phyloP scores from a whole-genome alignment of 2,888 invertebrate species.

The Limenitis camilla region DNA sequence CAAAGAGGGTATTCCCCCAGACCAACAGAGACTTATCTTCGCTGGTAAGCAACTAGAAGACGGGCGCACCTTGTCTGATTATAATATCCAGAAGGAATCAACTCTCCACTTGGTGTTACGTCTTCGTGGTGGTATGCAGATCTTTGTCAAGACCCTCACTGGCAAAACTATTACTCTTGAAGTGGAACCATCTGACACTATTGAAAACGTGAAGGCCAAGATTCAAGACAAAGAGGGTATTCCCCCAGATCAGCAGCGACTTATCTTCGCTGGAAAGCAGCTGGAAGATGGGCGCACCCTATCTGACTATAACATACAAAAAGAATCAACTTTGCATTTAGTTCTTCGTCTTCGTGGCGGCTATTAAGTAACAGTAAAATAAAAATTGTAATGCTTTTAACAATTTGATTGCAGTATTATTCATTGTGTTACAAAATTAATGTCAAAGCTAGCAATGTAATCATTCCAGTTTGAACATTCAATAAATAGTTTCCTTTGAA shows the following conservation, averaged over 20 bases:
- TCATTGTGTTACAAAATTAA: conserved; percentile 7
- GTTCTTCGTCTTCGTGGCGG: conserved; percentile 31
- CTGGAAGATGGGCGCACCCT: conserved; percentile 56
- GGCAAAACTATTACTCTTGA: conserved; percentile 52
- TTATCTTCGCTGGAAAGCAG: conserved; percentile 59
- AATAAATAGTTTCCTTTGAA: conserved; percentile 33
- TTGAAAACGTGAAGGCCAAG: conserved; percentile 58
- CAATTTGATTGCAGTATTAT: conserved; percentile 13
- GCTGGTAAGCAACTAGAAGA: conserved; percentile 35
- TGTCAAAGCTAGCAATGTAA: conserved; percentile 24
- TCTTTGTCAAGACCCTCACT: conserved; percentile 49
- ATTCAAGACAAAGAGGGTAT: conserved; percentile 59
- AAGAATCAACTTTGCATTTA: conserved; percentile 47
- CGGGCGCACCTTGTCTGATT: conserved; percentile 24
- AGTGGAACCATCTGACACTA: conserved; percentile 52
- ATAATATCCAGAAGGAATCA: conserved; percentile 25
- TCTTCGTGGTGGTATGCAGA: conserved; percentile 40
- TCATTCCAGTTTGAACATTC: conserved; percentile 42
- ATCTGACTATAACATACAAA: conserved; percentile 58
- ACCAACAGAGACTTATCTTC: conserved; percentile 37
- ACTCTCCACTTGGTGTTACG: conserved; percentile 21
- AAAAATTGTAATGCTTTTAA: conserved; percentile 26
- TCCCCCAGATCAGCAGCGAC: conserved; percentile 53
- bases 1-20: conserved; percentile 37
- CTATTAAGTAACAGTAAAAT: conserved; percentile 20